Evolutionary conservation across 2,888 invertebrate species (phyloP), one percentile per base, ranked within the genome.

Genomic region (Cenopis cana): DNA sequence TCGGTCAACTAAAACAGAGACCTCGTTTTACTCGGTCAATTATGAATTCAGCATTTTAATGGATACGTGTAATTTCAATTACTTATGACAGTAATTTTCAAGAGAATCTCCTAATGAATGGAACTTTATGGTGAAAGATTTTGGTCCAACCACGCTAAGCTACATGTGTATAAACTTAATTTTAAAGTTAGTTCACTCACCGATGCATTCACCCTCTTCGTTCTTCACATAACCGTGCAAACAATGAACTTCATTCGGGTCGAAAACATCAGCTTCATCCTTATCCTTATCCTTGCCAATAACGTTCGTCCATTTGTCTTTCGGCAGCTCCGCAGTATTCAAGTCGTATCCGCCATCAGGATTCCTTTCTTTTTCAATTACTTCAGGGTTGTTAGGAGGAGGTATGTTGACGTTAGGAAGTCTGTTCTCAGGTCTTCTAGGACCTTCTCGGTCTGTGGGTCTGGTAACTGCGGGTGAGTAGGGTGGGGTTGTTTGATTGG

Each of bases 201-300:
- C 95, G 50, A 94, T 89, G 82, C 95, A 95, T 38, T 94, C 93
- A 2, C 95, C 95, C 62, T 85, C 79, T 49, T 82, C 83, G 78
- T 95, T 94, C 65, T 94, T 91, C 70, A 94, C 90, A 69, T 93
- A 95, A 0, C 95, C 95, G 74, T 88, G 82, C 56, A 93, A 82
- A 76, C 94, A 95, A 73, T 89, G 89, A 1, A 90, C 68, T 2
- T 86, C 77, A 49, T 86, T 83, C n/a, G 84, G 76, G 74, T 89
- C 82, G 69, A 89, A 88, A 9, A 83, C 84, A 20, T 81, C 81
- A 38, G 80, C 76, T 33, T 33, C 9, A 2, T 14, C 18, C 14
- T 38, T 38, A 10, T 64, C 38, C 6, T 74, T 74, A 36, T 85
- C 83, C 14, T 60, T 79, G 4, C 80, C 84, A 20, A 82, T 78